These are phyloP conservation scores for Gymnodraco acuticeps DNA, from an alignment of 2,797 vertebrate genomes.

Conservation along the genomic window DNA sequence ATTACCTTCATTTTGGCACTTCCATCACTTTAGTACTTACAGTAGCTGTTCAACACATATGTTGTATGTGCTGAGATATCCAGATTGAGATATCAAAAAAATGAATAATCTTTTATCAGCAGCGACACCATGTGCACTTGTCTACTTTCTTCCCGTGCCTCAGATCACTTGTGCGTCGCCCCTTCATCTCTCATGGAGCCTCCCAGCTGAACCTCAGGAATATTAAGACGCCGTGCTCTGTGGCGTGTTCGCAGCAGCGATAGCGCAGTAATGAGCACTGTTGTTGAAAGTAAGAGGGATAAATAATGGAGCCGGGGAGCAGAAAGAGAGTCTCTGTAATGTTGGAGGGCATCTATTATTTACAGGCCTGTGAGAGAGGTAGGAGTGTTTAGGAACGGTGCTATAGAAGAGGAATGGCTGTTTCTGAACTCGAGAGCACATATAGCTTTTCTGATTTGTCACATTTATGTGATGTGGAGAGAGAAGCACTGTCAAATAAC, in stretches of 20 bases:
- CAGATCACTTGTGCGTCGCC: background rate
- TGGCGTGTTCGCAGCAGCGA: slow-evolving; percentile 38
- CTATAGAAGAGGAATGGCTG: slow-evolving; percentile 55
- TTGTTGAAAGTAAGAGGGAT: slow-evolving; percentile 60
- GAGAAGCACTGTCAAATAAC: slow-evolving; percentile 36
- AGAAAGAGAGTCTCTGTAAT: slow-evolving; percentile 63
- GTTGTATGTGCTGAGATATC: slow-evolving; percentile 10
- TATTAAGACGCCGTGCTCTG: slow-evolving; percentile 31
- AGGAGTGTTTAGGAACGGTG: slow-evolving; percentile 56
- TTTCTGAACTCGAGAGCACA: slow-evolving; percentile 47
- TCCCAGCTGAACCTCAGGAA: slow-evolving; percentile 40
- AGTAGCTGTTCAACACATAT: no score
- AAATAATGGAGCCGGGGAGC: slow-evolving; percentile 71
- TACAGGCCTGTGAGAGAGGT: slow-evolving; percentile 66
- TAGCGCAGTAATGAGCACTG: slow-evolving; percentile 62
- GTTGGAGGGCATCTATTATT: slow-evolving; percentile 81
- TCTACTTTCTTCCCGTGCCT: slow-evolving; percentile 9
- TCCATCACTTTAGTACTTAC: no score
- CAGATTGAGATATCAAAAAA: slow-evolving; percentile 30
- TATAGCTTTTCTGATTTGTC: slow-evolving; percentile 53
- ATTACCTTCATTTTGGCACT: no score
- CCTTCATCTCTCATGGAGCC: slow-evolving; percentile 33
- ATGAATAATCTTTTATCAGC: slow-evolving; percentile 33
- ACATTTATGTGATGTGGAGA: slow-evolving; percentile 46
- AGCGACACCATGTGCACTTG: background rate